A percentile compares a stretch with the other conserved stretches of the same genome.
phyloP scores from a whole-genome alignment of 2,797 vertebrate species.

The Borostomias antarcticus region DNA sequence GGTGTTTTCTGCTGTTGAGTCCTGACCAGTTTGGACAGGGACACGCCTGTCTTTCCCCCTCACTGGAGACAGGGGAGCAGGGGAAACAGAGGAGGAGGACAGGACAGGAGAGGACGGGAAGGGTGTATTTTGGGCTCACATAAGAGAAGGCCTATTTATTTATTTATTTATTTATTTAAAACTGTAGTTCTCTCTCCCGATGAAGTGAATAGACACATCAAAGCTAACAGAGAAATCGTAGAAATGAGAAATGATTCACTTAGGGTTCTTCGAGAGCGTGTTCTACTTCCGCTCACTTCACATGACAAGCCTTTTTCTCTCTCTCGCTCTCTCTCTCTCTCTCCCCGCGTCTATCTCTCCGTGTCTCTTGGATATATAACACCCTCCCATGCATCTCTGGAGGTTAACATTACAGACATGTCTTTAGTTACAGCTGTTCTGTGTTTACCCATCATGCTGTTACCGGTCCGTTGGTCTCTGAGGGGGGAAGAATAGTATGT shows the following conservation, averaged over 20 bases:
- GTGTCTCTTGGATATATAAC: not conserved
- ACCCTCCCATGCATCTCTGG: too few relatives aligned
- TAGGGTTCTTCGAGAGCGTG: not conserved
- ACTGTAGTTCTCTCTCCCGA: not conserved
- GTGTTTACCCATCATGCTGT: not conserved
- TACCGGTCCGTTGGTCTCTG: too few relatives aligned
- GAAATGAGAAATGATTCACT: constrained; percentile 15
- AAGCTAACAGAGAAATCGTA: not conserved
- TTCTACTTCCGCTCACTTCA: constrained; percentile 6
- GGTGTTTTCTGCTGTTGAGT: not conserved
- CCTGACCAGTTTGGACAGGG: not conserved
- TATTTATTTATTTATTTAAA: too few relatives aligned
- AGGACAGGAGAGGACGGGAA: not conserved
- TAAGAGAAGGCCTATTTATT: not conserved
- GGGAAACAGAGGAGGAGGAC: not conserved
- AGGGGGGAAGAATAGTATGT: too few relatives aligned
- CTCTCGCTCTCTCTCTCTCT: not conserved
- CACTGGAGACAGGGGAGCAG: too few relatives aligned
- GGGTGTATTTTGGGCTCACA: not conserved
- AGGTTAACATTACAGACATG: too few relatives aligned
- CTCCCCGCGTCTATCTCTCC: not conserved
- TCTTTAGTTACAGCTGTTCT: too few relatives aligned
- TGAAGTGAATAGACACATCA: constrained; percentile 6
- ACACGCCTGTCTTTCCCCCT: not conserved
- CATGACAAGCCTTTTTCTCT: not conserved